A percentile compares a stretch with the other conserved stretches of the same genome.
Conservation (phyloP, 2,113 vertebrate genomes). For the Trematocara unimaculatum region DNA sequence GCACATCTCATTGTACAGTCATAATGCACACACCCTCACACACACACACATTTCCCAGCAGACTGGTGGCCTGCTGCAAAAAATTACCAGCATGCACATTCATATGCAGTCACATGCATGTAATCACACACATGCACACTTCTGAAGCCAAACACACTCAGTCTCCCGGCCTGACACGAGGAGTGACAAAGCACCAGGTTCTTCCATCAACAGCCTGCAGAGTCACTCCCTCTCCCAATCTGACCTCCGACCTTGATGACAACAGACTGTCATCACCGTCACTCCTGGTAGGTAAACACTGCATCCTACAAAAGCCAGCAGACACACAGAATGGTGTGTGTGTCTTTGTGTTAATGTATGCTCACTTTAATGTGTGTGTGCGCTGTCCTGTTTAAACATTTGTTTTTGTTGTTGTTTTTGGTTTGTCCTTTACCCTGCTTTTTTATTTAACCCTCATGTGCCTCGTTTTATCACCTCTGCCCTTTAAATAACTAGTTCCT, state of each 20-base stretch:
- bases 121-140: neutral
- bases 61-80: conserved; percentile 9
- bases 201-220: conserved; percentile 49
- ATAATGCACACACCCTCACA: neutral
- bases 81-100: neutral
- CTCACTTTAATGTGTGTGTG: neutral
- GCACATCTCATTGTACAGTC: conserved; percentile 13
- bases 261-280: conserved; percentile 68
- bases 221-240: conserved; percentile 28
- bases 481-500: conserved; percentile 12
- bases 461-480: neutral
- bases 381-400: neutral
- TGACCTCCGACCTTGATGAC: conserved; percentile 69
- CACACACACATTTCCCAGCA: conserved; percentile 25
- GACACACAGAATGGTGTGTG: neutral
- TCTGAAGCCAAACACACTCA: conserved; percentile 14
- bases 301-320: conserved; percentile 26
- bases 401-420: neutral
- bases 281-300: conserved; percentile 66
- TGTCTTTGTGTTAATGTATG: neutral
- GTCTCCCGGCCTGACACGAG: conserved; percentile 9
- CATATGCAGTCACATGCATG: neutral
- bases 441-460: neutral
- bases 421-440: neutral
- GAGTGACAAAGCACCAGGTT: conserved; percentile 56